Evolutionary conservation across 2,113 vertebrate genomes (phyloP), one percentile per base, ranked within the genome.

Genomic region (Etheostoma cragini): DNA sequence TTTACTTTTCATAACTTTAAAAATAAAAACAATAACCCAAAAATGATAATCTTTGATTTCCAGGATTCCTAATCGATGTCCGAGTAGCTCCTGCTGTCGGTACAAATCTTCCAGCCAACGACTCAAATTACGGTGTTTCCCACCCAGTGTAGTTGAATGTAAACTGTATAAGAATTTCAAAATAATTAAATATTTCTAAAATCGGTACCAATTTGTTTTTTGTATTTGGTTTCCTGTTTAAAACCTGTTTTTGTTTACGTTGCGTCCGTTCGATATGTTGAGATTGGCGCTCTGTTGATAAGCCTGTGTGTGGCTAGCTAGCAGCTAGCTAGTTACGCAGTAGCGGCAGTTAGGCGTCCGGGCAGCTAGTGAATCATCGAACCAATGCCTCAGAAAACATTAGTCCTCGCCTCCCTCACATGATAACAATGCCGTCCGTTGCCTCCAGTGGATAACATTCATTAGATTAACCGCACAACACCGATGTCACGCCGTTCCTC

Each of bases 301-400:
- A 62, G 42, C 81, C 91, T 91, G 81, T 58, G 58, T 46, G 72
- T 42, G 64, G 70, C 86, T 85, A 86, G 8, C 79, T 88, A 88
- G 73, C 76, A 38, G 87, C 84, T 92, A 88, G 92, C 88, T 92
- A 82, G 89, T 88, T 91, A 89, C 91, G 91, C 91, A 91, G 89
- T 88, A 93, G 87, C 38, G 38, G 38, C 86, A 52, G 73, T 70
- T 71, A 52, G 21, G 26, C 82, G 78, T 87, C 85, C 84, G 76
- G 91, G 75, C 85, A 94, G 86, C 87, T 81, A 86, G 62, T 78
- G 5, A 68, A 90, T 77, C 77, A 78, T 77, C 47, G 80, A 80
- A 89, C 74, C 77, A 65, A 87, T 82, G 87, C 82, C 78, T 88
- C 69, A 80, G 30, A 61, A 80, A 76, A 62, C n/a, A 26, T 1